These are phyloP conservation scores for Micropterix aruncella DNA, from an alignment of 2,888 invertebrate species.

Conservation along the genomic window DNA sequence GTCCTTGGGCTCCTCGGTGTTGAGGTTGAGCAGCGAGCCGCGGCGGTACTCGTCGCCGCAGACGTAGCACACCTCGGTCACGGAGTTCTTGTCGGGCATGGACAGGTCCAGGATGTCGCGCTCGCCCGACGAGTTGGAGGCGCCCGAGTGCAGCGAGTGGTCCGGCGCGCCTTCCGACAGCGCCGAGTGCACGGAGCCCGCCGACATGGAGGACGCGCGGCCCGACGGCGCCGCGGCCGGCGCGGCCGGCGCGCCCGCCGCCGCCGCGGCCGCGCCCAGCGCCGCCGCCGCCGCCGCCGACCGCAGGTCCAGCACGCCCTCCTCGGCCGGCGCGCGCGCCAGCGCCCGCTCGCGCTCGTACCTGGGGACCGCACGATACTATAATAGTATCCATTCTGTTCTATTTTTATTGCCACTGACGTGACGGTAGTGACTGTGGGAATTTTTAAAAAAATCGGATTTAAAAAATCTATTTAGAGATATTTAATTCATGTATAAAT, in stretches of 20 bases:
- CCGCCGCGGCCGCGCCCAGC: background rate
- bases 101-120: constrained; percentile 78
- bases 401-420: too few relatives aligned
- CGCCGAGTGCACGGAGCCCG: constrained; percentile 36
- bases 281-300: constrained; percentile 19
- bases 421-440: too few relatives aligned
- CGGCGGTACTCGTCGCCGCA: constrained; percentile 80
- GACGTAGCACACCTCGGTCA: constrained; percentile 81
- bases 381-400: too few relatives aligned
- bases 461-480: too few relatives aligned
- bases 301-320: constrained; percentile 11
- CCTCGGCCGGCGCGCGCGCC: constrained; percentile 6
- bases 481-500: too few relatives aligned
- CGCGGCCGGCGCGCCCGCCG: too few relatives aligned
- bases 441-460: too few relatives aligned
- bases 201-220: too few relatives aligned
- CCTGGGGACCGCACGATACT: too few relatives aligned
- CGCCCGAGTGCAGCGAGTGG: constrained; percentile 36
- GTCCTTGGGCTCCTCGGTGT: constrained; percentile 45
- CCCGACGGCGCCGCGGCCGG: constrained; percentile 17
- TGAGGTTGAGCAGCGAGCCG: constrained; percentile 61
- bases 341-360: too few relatives aligned
- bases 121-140: constrained; percentile 45
- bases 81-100: constrained; percentile 86
- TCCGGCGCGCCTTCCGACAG: constrained; percentile 32